Evolutionary conservation across 1,140 invertebrate species (phyloP).

Genomic region (Odontomachus brunneus): DNA sequence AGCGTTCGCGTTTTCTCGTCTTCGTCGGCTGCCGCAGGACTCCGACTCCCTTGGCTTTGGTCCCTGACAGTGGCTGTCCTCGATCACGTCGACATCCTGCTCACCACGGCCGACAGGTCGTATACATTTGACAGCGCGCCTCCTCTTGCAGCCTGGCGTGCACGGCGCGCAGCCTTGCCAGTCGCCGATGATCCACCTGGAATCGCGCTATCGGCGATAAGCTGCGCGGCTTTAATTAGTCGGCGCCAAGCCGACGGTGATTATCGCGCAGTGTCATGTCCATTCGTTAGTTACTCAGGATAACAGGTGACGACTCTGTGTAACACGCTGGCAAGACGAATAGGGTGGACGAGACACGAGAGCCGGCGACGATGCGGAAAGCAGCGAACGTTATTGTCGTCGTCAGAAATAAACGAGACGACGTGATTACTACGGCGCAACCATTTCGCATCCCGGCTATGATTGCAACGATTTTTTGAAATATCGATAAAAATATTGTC

Average conservation of each 20-base stretch:
- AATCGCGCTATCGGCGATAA: constrained; percentile 36
- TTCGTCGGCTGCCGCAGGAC: constrained; percentile 11
- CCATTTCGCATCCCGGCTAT: no score
- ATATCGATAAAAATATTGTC: no score
- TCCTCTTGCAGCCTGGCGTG: constrained; percentile 62
- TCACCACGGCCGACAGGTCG: constrained; percentile 78
- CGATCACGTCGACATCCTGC: constrained; percentile 76
- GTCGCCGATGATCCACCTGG: constrained; percentile 81
- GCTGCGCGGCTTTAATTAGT: constrained; percentile 35
- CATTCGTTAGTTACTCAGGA: constrained; percentile 21
- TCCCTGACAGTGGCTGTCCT: constrained; percentile 75
- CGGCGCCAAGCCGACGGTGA: background rate
- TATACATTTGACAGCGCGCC: constrained; percentile 77
- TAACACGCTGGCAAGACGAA: background rate
- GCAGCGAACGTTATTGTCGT: background rate
- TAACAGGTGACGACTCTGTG: constrained; percentile 21
- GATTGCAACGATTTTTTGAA: no score
- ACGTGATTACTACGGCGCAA: no score
- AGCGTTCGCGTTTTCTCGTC: constrained; percentile 24
- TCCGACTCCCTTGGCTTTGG: constrained; percentile 74
- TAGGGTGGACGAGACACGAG: background rate
- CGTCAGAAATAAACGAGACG: no score
- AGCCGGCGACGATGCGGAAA: background rate
- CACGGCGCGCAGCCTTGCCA: constrained; percentile 77
- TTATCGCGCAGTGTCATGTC: constrained; percentile 29